Base-by-base conservation (phyloP, 2,113 vertebrate genomes). In the Verasper variegatus region DNA sequence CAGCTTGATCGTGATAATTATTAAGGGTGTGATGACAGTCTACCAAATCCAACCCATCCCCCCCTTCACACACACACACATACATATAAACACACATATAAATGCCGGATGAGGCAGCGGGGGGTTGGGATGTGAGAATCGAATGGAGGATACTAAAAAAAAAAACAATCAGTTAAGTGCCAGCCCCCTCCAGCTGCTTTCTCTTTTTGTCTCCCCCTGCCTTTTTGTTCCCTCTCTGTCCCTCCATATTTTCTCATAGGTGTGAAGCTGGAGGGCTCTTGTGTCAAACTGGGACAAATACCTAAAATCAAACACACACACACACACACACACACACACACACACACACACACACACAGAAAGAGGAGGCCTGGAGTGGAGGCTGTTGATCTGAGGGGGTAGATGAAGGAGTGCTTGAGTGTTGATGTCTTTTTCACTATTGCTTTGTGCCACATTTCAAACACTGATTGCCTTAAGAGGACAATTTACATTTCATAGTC, bases 401-500 rank as follows among this genome's bases (percentile, higher is more conserved):
- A 85, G 87, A 90, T 90, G 90, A 90, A 91, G 87, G 84, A 89
- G 82, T 72, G 85, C 68, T 71, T 57, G 65, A 89, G 88, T 89
- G 85, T 90, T 89, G 90, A 92, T 91, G 86, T 86, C 88, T 84
- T 89, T 82, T 81, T 89, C 86, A 74, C 89, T 89, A 65, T 82
- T 84, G 82, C 89, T 91, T 92, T 91, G 89, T 89, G 89, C 82
- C 83, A 84, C 68, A 84, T 92, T 90, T 91, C 85, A 91, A 90
- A 92, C 82, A 54, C 86, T 87, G 88, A 91, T 92, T 92, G 89
- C 85, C 89, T 92, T 89, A 91, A 91, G 91, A 92, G 86, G 78
- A 92, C 88, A 90, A 92, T 92, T 91, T 92, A 88, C 90, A 91
- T 91, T 91, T 92, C 91, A 91, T 74, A 91, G 86, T 80, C 83